Percentiles rank a stretch among this genome's conserved stretches.
Evolutionary conservation across 2,888 invertebrate genomes (phyloP).

Genomic region (Eristalinus aeneus): DNA sequence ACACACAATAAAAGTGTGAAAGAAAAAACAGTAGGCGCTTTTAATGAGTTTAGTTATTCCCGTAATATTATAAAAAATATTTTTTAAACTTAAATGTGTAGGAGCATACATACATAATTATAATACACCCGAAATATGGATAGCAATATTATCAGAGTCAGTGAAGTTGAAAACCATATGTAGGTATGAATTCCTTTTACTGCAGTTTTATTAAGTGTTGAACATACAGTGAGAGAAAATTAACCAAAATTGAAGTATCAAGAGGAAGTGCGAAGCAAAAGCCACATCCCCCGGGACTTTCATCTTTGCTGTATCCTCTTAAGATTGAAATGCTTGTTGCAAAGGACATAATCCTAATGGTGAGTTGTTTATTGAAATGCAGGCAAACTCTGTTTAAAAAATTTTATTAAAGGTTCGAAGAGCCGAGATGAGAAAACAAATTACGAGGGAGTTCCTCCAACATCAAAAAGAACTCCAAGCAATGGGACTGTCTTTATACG

Average conservation of each 20-base stretch:
- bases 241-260: not conserved
- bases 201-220: not conserved
- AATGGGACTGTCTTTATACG: not conserved
- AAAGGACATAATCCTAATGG: slow-evolving; percentile 7
- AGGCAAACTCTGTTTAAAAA: not conserved
- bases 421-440: not conserved
- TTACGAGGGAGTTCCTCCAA: not conserved
- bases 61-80: not conserved
- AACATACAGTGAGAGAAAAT: not conserved
- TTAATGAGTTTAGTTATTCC: too few species aligned
- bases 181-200: not conserved
- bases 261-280: not conserved
- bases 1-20: too few species aligned
- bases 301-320: slow-evolving; percentile 2
- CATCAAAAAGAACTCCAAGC: not conserved
- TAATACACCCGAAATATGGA: not conserved
- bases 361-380: not conserved
- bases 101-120: not conserved
- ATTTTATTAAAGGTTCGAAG: not conserved
- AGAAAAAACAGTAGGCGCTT: too few species aligned
- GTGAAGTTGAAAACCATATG: not conserved
- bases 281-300: not conserved
- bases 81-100: not conserved
- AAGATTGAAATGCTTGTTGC: slow-evolving; percentile 16
- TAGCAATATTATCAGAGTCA: not conserved